Base-by-base conservation (phyloP, 2,888 invertebrate species). In the Hanleya hanleyi region DNA sequence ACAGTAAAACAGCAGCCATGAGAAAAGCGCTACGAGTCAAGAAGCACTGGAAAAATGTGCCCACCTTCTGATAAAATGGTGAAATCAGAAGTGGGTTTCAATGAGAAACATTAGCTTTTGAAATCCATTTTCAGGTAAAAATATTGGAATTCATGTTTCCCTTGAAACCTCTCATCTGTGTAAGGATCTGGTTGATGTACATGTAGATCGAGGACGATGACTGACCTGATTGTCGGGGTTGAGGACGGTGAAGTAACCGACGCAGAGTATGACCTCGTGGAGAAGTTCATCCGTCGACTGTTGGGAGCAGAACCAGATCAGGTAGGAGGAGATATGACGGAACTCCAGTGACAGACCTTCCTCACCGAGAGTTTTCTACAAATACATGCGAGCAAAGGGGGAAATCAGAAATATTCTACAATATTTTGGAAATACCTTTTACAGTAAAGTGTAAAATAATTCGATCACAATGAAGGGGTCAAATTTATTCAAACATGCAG, bases 271-370 rank as follows among this genome's bases (percentile, higher is more conserved):
- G 70, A 96, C 93, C 86, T 96, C 95, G 86, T 95, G 93, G 73
- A 96, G 93, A 82, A 96, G 93, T 85, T 93, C 92, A 90, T 94
- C 88, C 90, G 82, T 79, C 61, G 80, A 81, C 61, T 82, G 85
- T 65, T 88, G 83, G 26, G 79, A 80, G 75, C 89, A 89, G 86
- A 90, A 93, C 92, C 95, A 95, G 79, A 97, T 93, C 70, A 97
- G 92, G 86, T 96, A 94, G 73, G 95, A 95, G 41, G 95, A 94
- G 67, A 97, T 96, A 83, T 96, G 95, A 0, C 96, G 93, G 91
- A 96, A 95, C 90, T 97, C 96, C 49, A 97, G 91, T 3, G 95
- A 96, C 35, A 95, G 94, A 0, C 95, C 96, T 91, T 96, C 96
- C 18, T 95, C 94, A 33, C 95, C 95, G 73, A 97, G 92, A 5